Conservation (phyloP, 2,113 vertebrate species). For the Antennarius striatus region DNA sequence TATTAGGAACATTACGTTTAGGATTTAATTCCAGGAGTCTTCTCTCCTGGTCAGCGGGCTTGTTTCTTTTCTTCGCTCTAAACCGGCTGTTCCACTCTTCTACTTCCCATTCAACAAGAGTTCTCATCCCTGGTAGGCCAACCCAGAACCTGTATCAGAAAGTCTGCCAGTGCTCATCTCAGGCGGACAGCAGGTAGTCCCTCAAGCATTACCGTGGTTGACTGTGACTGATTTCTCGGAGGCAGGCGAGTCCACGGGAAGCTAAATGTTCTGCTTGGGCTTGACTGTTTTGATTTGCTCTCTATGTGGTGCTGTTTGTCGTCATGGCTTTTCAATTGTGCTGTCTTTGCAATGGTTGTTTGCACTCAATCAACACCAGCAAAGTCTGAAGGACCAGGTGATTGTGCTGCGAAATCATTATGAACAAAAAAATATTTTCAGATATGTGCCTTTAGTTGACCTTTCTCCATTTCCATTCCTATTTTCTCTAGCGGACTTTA, state of each 20-base stretch:
- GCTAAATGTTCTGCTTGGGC: conserved; percentile 65
- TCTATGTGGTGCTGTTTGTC: conserved; percentile 52
- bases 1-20: conserved; percentile 16
- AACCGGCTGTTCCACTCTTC: conserved; percentile 43
- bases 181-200: conserved; percentile 69
- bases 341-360: conserved; percentile 34
- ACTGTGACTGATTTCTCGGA: conserved; percentile 70
- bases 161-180: conserved; percentile 63
- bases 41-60: conserved; percentile 17
- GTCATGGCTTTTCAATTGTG: conserved; percentile 44
- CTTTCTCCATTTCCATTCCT: background rate
- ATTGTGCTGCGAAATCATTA: no score
- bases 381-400: conserved; percentile 1
- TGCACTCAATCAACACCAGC: conserved; percentile 18
- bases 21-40: conserved; percentile 21
- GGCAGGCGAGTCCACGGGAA: conserved; percentile 65
- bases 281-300: conserved; percentile 71
- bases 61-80: conserved; percentile 27
- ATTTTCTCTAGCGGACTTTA: background rate
- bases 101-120: conserved; percentile 52
- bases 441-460: conserved; percentile 8
- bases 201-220: conserved; percentile 64
- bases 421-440: conserved; percentile 12
- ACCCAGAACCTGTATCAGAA: conserved; percentile 60
- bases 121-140: conserved; percentile 65